These are phyloP conservation scores for Pogonomyrmex californicus DNA, from an alignment of 1,140 invertebrate species.

Conservation along the genomic window DNA sequence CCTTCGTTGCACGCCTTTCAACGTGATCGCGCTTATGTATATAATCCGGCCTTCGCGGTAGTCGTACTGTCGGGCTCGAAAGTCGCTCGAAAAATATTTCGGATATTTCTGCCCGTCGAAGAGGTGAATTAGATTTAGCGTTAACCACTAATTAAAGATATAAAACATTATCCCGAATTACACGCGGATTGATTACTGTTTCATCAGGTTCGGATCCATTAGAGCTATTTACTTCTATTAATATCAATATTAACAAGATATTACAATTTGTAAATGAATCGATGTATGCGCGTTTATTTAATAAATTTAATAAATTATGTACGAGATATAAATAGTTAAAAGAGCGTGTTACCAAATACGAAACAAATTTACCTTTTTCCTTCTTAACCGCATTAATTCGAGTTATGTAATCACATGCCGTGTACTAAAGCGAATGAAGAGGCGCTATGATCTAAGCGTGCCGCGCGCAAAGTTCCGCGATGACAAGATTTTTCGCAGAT, in stretches of 20 bases:
- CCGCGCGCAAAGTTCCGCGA: constrained; percentile 1
- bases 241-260: constrained; percentile 36
- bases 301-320: constrained; percentile 9
- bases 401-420: background rate
- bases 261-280: constrained; percentile 1
- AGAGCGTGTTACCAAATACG: background rate
- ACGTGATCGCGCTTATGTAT: constrained; percentile 33
- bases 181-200: background rate
- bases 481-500: constrained; percentile 24
- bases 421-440: background rate
- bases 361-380: background rate
- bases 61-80: background rate
- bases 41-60: constrained; percentile 10
- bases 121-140: too few relatives aligned
- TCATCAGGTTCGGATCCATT: constrained; percentile 4
- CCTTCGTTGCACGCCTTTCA: constrained; percentile 33
- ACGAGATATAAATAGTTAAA: background rate
- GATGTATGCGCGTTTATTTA: background rate
- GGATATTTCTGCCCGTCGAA: too few relatives aligned
- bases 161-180: constrained; percentile 1
- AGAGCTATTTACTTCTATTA: background rate
- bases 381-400: constrained; percentile 18
- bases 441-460: constrained; percentile 16
- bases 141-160: constrained; percentile 18
- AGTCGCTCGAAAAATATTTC: background rate